Evolutionary conservation across 2,888 invertebrate genomes (phyloP).

Genomic region (Phalera bucephala): DNA sequence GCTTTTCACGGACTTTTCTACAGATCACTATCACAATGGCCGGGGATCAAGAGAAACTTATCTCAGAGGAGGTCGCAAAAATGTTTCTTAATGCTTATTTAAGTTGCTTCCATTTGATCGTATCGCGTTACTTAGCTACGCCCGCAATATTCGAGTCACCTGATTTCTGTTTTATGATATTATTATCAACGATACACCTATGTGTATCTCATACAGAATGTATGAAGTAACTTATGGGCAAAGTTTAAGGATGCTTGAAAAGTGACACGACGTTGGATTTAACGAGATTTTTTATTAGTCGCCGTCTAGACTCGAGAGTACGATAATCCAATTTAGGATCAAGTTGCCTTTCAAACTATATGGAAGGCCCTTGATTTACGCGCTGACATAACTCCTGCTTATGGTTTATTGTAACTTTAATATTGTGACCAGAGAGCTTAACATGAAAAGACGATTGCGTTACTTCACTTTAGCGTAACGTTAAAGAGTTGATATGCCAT

Average conservation of each 20-base stretch:
- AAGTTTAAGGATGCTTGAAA: background rate
- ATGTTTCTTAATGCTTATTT: conserved; percentile 79
- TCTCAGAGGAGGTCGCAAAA: conserved; percentile 68
- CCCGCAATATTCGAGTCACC: conserved; percentile 9
- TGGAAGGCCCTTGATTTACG: background rate
- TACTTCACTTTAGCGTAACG: no score
- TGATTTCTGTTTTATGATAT: conserved; percentile 3
- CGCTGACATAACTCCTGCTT: no score
- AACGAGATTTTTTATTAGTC: conserved; percentile 1
- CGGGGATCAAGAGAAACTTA: conserved; percentile 76
- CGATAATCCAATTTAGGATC: conserved; percentile 12
- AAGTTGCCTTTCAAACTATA: conserved; percentile 2
- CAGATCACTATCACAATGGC: conserved; percentile 80
- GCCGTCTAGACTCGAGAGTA: conserved; percentile 24
- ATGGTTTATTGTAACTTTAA: no score
- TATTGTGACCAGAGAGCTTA: no score
- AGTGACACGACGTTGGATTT: background rate
- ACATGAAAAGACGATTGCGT: no score
- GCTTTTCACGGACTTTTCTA: conserved; percentile 74
- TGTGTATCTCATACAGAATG: no score
- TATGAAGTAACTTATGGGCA: background rate
- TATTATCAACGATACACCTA: no score
- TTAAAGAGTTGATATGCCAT: no score
- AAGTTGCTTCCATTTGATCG: conserved; percentile 71
- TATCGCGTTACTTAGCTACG: conserved; percentile 41